Base-by-base conservation (phyloP, 2,888 invertebrate genomes). In the Drosophila nigricruria region DNA sequence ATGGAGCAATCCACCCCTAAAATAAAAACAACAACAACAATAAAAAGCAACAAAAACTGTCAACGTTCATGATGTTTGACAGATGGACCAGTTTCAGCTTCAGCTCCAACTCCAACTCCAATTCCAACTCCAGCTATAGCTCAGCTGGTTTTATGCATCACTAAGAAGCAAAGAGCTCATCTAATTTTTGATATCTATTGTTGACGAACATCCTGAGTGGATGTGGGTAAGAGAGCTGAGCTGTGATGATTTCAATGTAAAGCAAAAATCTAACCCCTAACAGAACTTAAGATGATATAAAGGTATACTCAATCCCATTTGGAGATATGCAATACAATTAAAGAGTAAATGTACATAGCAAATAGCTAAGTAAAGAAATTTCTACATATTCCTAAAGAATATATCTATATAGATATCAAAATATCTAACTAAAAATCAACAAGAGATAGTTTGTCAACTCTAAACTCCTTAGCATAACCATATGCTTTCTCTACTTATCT, bases 131-230 rank as follows among this genome's bases (percentile, higher is more conserved):
- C 30, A 18, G 4, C 47, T 18, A 20, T 32, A 50, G 63, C 66
- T 74, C 47, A 47, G 25, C 57, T 50, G 45, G 43, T 18, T 32
- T 47, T 18, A 52, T 52, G 40, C 47, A 43, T 54, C 68, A 60
- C 64, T 49, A 54, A 62, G 57, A 82, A 56, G 59, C 47, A 57
- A 76, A 64, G 70, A 76, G 78, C 78, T 81, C 86, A 82, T 86
- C 87, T 80, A 79, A 88, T 83, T 88, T 82, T 66, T 78, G 72
- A 60, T 56, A 80, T 83, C 83, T 83, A 77, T 79, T 76, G 45
- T 30, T 54, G 38, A 52, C 32, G 34, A 14, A 18, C 49, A 30
- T 30, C 30, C 30, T 49, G 27, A 3, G 5, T 10, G n/a, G 5
- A 5, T 27, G n/a, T 30, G 47, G 27, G 1, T 2, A 27, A 47